Conservation (phyloP, 2,113 vertebrate species). For the Charadrius vociferus region DNA sequence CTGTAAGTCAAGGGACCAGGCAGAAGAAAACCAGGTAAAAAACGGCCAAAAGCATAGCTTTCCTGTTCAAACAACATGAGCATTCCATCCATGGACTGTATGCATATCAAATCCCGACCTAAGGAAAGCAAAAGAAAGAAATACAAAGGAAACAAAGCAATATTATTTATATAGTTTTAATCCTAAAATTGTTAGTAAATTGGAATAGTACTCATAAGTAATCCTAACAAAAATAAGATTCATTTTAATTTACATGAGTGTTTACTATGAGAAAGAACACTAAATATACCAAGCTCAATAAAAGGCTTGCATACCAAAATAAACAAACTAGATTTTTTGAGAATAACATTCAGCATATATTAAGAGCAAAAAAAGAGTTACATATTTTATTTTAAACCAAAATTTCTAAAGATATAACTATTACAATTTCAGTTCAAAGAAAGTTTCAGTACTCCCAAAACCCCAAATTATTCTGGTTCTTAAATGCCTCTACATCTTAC, state of each 20-base stretch:
- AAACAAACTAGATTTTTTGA: background rate
- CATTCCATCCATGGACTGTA: slow-evolving; percentile 98
- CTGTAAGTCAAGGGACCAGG: slow-evolving; percentile 93
- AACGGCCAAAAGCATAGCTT: slow-evolving; percentile 92
- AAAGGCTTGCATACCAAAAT: background rate
- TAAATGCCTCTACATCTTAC: background rate
- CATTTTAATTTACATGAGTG: background rate
- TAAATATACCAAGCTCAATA: background rate
- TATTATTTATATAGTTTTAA: background rate
- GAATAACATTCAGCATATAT: background rate
- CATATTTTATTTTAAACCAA: background rate
- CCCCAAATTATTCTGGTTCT: background rate
- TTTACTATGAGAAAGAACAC: background rate
- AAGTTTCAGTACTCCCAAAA: background rate
- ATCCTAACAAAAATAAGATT: background rate
- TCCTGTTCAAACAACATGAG: slow-evolving; percentile 98
- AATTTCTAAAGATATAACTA: background rate
- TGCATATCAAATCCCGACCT: slow-evolving; percentile 95
- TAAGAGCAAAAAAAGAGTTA: background rate
- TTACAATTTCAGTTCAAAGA: background rate
- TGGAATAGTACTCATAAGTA: background rate
- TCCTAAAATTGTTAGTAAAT: background rate
- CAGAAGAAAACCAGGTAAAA: slow-evolving; percentile 91
- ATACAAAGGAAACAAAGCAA: slow-evolving; percentile 29
- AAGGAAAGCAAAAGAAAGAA: background rate